phyloP scores from a whole-genome alignment of 2,113 vertebrate genomes.

The Varanus salvator region DNA sequence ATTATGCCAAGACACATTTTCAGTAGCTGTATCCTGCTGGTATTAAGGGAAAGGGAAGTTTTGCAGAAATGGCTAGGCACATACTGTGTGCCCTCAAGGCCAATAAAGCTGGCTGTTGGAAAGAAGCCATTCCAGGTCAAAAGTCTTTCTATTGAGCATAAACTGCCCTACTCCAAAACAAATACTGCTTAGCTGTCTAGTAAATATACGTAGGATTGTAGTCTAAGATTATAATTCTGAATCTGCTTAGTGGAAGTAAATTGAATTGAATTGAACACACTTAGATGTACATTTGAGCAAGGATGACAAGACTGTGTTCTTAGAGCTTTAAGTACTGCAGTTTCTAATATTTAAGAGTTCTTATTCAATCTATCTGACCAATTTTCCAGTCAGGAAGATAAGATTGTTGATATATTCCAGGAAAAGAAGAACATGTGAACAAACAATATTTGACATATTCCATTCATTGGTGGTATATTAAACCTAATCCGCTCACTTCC shows the following conservation, averaged over 20 bases:
- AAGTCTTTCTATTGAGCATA: neutral
- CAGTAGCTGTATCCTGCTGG: neutral
- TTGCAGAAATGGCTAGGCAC: neutral
- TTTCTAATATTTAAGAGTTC: too few relatives aligned
- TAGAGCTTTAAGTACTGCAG: too few relatives aligned
- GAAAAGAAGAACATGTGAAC: too few relatives aligned
- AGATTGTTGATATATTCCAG: too few relatives aligned
- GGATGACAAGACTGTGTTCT: too few relatives aligned
- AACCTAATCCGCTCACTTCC: too few relatives aligned
- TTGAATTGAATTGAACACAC: too few relatives aligned
- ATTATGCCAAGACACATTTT: neutral
- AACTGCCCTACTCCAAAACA: neutral
- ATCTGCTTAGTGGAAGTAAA: neutral
- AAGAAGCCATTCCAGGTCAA: neutral
- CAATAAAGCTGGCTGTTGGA: neutral
- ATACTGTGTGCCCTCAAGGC: fast-evolving
- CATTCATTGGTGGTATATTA: too few relatives aligned
- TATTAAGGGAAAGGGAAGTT: neutral
- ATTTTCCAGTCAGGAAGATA: too few relatives aligned
- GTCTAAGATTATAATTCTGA: fast-evolving
- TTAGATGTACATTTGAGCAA: too few relatives aligned
- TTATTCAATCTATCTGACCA: too few relatives aligned
- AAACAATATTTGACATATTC: too few relatives aligned
- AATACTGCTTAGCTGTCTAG: neutral
- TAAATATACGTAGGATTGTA: fast-evolving